Percentiles rank a stretch among this genome's conserved stretches.
These are phyloP conservation scores for Melitaea cinxia DNA, from an alignment of 1,140 invertebrate species.

Conservation along the genomic window DNA sequence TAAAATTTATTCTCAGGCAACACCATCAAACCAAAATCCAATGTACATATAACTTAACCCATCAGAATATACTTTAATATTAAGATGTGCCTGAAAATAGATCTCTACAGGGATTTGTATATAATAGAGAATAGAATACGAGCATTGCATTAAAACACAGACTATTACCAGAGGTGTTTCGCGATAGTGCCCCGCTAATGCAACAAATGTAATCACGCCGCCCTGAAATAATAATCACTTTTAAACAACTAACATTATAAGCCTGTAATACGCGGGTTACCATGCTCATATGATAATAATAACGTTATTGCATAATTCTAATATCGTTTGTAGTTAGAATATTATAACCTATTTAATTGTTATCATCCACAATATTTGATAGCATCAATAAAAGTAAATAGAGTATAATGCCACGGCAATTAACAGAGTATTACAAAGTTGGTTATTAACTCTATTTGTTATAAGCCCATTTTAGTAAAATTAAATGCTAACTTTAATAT, in stretches of 20 bases:
- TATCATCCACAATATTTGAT: conserved; percentile 46
- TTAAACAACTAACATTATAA: conserved; percentile 39
- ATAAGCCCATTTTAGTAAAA: conserved; percentile 49
- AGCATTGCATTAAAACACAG: conserved; percentile 7
- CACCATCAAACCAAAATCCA: too few relatives aligned
- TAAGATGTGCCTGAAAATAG: too few relatives aligned
- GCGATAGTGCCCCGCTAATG: conserved; percentile 31
- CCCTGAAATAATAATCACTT: conserved; percentile 40
- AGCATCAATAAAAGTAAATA: conserved; percentile 65
- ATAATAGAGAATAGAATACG: conserved; percentile 17
- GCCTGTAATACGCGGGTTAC: conserved; percentile 33
- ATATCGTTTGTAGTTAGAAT: conserved; percentile 31
- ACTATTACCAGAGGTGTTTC: conserved; percentile 22
- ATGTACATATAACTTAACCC: too few relatives aligned
- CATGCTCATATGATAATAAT: conserved; percentile 29
- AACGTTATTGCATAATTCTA: conserved; percentile 33
- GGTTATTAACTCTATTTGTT: conserved; percentile 55
- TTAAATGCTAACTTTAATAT: conserved; percentile 50
- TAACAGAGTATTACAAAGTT: conserved; percentile 58
- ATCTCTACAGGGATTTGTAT: neutral
- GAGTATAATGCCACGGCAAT: conserved; percentile 54
- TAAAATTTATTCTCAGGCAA: too few relatives aligned
- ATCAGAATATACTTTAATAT: too few relatives aligned
- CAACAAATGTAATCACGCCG: conserved; percentile 35
- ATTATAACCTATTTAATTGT: conserved; percentile 36